These are phyloP conservation scores for Phaethon lepturus DNA, from an alignment of 2,113 vertebrate genomes.

Conservation along the genomic window DNA sequence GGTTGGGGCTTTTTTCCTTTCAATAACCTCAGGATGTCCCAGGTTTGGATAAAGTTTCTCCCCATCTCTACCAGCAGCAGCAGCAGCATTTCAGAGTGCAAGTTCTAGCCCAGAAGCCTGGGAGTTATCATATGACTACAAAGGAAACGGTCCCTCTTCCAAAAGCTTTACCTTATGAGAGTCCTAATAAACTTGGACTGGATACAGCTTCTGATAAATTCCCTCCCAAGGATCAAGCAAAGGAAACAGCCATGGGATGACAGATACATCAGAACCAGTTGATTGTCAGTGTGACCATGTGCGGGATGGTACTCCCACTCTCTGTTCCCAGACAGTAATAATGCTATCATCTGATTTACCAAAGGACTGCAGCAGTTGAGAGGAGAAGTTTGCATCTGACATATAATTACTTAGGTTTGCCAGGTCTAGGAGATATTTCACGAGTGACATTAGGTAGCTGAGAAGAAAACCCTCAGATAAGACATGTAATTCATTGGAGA, in stretches of 20 bases:
- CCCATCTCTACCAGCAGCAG: not conserved
- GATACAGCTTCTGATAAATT: not conserved
- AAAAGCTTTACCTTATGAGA: not conserved
- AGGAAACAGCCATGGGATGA: not conserved
- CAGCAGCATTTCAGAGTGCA: not conserved
- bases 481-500: not conserved
- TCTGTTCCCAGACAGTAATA: not conserved
- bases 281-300: not conserved
- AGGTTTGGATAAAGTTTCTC: not conserved
- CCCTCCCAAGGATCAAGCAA: not conserved
- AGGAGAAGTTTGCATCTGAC: not conserved
- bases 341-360: conserved; percentile 6
- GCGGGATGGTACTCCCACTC: not conserved
- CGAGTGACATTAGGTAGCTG: not conserved
- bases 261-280: not conserved
- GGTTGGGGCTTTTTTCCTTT: not conserved
- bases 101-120: not conserved
- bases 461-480: not conserved
- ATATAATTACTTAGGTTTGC: not conserved
- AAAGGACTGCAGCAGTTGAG: not conserved
- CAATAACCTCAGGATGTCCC: not conserved
- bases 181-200: not conserved
- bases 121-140: not conserved
- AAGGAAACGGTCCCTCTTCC: not conserved
- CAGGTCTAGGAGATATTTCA: not conserved